Conservation (phyloP, 2,888 invertebrate species). For the Calameuta filiformis region DNA sequence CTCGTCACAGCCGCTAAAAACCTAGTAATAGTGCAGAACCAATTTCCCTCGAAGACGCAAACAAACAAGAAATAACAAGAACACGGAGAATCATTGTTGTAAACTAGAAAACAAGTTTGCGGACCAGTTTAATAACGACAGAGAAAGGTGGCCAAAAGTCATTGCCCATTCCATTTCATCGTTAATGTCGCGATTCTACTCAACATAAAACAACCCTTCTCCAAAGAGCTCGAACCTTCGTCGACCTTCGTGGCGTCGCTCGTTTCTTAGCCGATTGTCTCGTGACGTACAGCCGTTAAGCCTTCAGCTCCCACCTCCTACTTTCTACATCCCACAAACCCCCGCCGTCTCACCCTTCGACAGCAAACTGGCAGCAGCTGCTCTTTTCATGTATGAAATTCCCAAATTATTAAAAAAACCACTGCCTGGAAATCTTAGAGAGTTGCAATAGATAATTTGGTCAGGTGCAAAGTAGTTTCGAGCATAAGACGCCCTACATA, state of each 20-base stretch:
- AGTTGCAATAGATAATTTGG: conserved; percentile 13
- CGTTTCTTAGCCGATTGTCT: conserved; percentile 49
- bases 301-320: not conserved
- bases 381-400: not conserved
- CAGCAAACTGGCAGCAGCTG: not conserved
- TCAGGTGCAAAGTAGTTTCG: not conserved
- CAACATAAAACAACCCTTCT: not conserved
- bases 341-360: not conserved
- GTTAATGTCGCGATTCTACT: not conserved
- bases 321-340: not conserved
- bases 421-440: not conserved
- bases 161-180: conserved; percentile 17
- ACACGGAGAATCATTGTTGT: not conserved
- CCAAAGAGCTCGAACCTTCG: not conserved
- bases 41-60: not conserved
- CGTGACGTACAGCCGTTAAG: conserved; percentile 55
- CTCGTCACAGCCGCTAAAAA: not conserved
- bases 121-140: not conserved
- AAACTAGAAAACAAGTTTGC: not conserved
- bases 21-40: not conserved
- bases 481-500: not conserved
- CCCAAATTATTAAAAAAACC: not conserved
- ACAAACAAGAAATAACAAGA: not conserved
- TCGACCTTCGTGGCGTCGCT: conserved; percentile 22
- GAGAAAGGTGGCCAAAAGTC: conserved; percentile 29